phyloP scores from a whole-genome alignment of 2,113 vertebrate genomes.

The Tragelaphus scriptus region DNA sequence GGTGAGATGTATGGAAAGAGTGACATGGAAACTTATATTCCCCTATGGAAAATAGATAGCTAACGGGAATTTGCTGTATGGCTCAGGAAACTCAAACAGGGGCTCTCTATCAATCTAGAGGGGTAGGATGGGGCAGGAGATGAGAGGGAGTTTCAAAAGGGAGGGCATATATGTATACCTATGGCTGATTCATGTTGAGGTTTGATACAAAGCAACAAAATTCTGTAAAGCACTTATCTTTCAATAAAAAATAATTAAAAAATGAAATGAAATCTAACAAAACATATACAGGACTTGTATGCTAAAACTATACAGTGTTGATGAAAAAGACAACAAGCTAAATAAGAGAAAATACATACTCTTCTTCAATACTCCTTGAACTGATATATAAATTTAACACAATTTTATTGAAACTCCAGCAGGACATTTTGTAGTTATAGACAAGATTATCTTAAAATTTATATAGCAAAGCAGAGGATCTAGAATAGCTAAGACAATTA shows the following conservation, averaged over 20 bases:
- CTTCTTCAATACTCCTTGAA: neutral
- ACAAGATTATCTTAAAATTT: neutral
- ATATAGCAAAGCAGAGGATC: neutral
- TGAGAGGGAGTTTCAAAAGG: neutral
- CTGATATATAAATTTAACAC: neutral
- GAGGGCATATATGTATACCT: neutral
- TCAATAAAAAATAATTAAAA: neutral
- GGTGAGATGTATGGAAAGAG: neutral
- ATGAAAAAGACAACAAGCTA: neutral
- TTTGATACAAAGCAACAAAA: neutral
- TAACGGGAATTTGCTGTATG: neutral
- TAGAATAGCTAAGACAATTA: neutral
- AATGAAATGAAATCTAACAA: neutral
- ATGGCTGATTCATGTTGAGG: neutral
- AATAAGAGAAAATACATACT: neutral
- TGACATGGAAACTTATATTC: neutral
- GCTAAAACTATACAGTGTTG: neutral
- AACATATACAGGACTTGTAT: neutral
- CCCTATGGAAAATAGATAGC: neutral
- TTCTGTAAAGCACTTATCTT: neutral
- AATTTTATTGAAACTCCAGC: neutral
- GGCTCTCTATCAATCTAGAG: neutral
- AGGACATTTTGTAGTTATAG: neutral
- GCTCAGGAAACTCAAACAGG: neutral
- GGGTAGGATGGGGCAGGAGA: neutral